phyloP scores from a whole-genome alignment of 2,113 vertebrate genomes.

The Canis aureus region DNA sequence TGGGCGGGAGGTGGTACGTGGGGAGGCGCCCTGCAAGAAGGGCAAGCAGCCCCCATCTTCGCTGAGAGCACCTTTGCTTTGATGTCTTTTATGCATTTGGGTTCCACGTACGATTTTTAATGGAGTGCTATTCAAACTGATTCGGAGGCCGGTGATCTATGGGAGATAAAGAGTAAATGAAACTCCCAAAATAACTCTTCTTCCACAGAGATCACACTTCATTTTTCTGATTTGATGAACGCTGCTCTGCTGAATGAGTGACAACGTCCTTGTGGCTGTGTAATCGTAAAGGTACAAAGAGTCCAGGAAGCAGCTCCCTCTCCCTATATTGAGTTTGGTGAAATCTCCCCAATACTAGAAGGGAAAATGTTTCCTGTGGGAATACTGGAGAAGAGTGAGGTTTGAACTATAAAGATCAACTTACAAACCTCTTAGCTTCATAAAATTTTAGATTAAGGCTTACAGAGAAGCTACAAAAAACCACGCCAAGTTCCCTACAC shows the following conservation, averaged over 20 bases:
- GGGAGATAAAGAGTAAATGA: neutral
- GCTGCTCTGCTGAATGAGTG: neutral
- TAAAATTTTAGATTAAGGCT: neutral
- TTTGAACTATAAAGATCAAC: neutral
- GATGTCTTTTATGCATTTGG: neutral
- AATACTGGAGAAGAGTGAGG: neutral
- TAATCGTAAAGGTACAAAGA: neutral
- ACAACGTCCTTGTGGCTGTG: neutral
- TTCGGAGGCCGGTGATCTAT: too few relatives aligned
- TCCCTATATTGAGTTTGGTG: neutral
- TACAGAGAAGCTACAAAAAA: neutral
- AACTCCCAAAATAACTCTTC: neutral
- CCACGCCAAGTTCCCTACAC: fast-evolving
- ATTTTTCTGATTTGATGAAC: neutral
- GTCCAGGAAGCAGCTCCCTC: neutral
- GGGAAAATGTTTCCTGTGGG: neutral
- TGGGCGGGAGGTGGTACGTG: fast-evolving
- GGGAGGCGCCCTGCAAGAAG: neutral
- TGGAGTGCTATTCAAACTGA: neutral
- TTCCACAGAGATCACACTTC: neutral
- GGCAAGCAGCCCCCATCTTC: fast-evolving
- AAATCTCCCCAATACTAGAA: neutral
- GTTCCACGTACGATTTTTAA: neutral
- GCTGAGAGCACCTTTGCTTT: neutral
- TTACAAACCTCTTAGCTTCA: neutral